These are phyloP conservation scores for Planiliza haematocheilus DNA, from an alignment of 2,113 vertebrate species.

Conservation along the genomic window DNA sequence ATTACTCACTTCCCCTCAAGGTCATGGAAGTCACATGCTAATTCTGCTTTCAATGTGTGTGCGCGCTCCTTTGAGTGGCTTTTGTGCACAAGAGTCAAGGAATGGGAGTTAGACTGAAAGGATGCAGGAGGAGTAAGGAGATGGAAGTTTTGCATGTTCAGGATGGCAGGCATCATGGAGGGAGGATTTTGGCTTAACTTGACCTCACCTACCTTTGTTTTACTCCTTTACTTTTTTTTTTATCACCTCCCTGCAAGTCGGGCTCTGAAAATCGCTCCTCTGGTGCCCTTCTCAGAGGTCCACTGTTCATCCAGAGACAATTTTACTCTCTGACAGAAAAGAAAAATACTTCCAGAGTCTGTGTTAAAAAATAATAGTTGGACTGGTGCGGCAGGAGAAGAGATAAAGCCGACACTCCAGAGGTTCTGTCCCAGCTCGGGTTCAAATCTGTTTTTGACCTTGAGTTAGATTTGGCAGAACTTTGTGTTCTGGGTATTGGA, in stretches of 20 bases:
- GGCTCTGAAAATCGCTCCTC: slow-evolving; percentile 25
- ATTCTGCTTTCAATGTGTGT: slow-evolving; percentile 64
- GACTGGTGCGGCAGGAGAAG: slow-evolving; percentile 15
- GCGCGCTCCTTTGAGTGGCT: slow-evolving; percentile 39
- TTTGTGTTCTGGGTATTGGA: slow-evolving; percentile 51
- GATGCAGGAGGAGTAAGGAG: slow-evolving; percentile 18
- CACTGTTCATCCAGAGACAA: not conserved
- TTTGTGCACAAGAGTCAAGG: slow-evolving; percentile 46
- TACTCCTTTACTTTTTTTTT: slow-evolving; percentile 15
- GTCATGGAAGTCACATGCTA: slow-evolving; percentile 77
- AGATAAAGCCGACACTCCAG: slow-evolving; percentile 44
- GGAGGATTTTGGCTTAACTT: slow-evolving; percentile 6
- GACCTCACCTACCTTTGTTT: not conserved
- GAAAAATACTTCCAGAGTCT: not conserved
- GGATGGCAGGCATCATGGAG: not conserved
- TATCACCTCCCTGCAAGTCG: slow-evolving; percentile 13
- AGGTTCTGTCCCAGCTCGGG: slow-evolving; percentile 48
- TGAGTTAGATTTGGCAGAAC: slow-evolving; percentile 63
- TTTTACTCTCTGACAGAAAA: slow-evolving; percentile 23
- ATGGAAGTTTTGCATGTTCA: slow-evolving; percentile 13
- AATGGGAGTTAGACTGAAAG: slow-evolving; percentile 33
- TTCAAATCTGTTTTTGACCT: slow-evolving; percentile 69
- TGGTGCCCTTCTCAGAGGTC: not conserved
- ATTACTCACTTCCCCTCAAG: slow-evolving; percentile 80
- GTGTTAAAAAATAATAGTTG: slow-evolving; percentile 22